Conservation (phyloP, 2,797 vertebrate genomes). For the Pagetopsis macropterus region DNA sequence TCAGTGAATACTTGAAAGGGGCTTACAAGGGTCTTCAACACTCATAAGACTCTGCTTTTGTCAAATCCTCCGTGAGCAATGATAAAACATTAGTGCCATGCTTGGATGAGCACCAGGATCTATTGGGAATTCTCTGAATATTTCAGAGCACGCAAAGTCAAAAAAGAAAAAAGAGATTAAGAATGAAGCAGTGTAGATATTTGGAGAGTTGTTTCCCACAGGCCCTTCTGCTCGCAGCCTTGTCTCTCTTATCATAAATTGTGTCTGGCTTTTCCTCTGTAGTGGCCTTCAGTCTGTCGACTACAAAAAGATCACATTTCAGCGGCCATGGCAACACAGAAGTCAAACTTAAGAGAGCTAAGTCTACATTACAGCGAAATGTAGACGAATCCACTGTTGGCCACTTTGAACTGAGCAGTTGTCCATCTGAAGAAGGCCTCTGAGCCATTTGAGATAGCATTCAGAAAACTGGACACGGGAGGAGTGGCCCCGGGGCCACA, state of each 20-base stretch:
- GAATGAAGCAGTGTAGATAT: constrained; percentile 75
- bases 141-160: constrained; percentile 61
- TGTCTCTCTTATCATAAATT: constrained; percentile 78
- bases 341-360: constrained; percentile 42
- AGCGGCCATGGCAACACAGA: constrained; percentile 48
- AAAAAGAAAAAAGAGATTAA: constrained; percentile 30
- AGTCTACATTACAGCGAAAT: constrained; percentile 18
- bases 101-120: constrained; percentile 71
- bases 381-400: constrained; percentile 3
- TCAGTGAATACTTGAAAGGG: constrained; percentile 72
- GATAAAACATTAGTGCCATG: constrained; percentile 75
- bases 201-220: constrained; percentile 79
- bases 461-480: constrained; percentile 55
- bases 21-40: constrained; percentile 76
- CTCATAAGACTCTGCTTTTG: constrained; percentile 75
- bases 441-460: constrained; percentile 24
- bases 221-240: constrained; percentile 64
- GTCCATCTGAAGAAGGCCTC: constrained; percentile 27
- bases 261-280: constrained; percentile 69
- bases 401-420: constrained; percentile 41
- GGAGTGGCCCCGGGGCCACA: constrained; percentile 44
- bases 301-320: constrained; percentile 72
- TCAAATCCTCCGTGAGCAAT: constrained; percentile 73
- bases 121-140: constrained; percentile 75
- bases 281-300: constrained; percentile 70